phyloP scores from a whole-genome alignment of 2,888 invertebrate species.

The Himalopsyche kuldschensis region DNA sequence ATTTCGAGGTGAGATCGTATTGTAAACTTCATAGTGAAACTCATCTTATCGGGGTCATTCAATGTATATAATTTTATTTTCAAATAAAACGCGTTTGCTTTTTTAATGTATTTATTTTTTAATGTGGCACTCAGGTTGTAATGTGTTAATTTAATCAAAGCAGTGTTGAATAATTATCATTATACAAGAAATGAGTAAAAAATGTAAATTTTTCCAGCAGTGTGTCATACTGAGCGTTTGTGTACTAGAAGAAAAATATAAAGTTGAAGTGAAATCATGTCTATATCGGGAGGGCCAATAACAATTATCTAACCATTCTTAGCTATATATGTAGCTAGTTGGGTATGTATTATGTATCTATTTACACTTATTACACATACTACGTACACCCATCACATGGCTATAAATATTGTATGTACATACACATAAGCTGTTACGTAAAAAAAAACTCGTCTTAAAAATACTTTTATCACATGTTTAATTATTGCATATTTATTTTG shows the following conservation, averaged over 20 bases:
- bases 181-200: not conserved
- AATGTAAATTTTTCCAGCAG: not conserved
- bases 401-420: not conserved
- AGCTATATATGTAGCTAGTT: not conserved
- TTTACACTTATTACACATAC: not conserved
- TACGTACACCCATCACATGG: not conserved
- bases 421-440: not conserved
- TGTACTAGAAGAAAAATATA: not conserved
- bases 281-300: not conserved
- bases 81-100: not conserved
- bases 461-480: not conserved
- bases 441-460: not conserved
- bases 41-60: no score
- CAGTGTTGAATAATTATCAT: not conserved
- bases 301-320: not conserved
- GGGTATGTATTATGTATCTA: not conserved
- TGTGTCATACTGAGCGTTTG: not conserved
- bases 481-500: no score
- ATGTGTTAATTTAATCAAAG: not conserved
- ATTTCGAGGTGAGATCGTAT: no score
- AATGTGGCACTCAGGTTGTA: not conserved
- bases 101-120: not conserved
- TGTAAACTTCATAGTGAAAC: no score
- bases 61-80: not conserved
- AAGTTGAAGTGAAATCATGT: constrained; percentile 6